Evolutionary conservation across 92 coral and sea anemone species (phyloP), one percentile per base, ranked within the genome.

Genomic region (Metridium senile): DNA sequence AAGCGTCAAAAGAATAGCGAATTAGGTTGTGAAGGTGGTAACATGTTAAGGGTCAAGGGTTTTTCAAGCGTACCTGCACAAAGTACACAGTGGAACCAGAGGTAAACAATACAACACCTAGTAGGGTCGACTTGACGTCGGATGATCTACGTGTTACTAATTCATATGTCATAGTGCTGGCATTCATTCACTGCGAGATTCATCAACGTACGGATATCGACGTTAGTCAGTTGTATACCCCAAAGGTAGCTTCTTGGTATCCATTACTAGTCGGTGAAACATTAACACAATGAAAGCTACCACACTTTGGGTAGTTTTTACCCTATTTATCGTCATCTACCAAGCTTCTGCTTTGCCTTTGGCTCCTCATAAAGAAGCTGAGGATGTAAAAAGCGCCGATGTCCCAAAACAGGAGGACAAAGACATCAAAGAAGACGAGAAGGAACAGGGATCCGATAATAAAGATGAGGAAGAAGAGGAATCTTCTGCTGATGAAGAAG

Each of bases 141-240:
- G 33, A 69, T 79, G 35, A 56, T 74, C 67, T 71, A 61, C 76
- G 67, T 69, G 70, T 91, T 91, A 91, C 74, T 81, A 75, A 91
- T 81, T 91, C 78, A 84, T 82, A 74, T 67, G 89, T 91, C 84
- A 91, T 81, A 76, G 73, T 63, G 35, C 71, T 86, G 90, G 94
- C 78, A 90, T 90, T 73, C 84, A 76, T 68, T 79, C 79, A 84
- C 77, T 88, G 93, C 84, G 80, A 59, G 86, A 84, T 72, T 75
- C 83, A 70, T 22, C 68, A 26, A 26, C 76, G 21, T 34, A 79
- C 68, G 35, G 68, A 11, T 22, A 71, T 30, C 83, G 54, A 1
- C 69, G 56, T 74, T 73, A 73, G 78, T 73, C 68, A 73, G 78
- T 73, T 73, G 78, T 23, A 58, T 73, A 63, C 47, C 68, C 63